Evolutionary conservation across 1,140 invertebrate genomes (phyloP), one percentile per base, ranked within the genome.

Genomic region (Cydia splendana): DNA sequence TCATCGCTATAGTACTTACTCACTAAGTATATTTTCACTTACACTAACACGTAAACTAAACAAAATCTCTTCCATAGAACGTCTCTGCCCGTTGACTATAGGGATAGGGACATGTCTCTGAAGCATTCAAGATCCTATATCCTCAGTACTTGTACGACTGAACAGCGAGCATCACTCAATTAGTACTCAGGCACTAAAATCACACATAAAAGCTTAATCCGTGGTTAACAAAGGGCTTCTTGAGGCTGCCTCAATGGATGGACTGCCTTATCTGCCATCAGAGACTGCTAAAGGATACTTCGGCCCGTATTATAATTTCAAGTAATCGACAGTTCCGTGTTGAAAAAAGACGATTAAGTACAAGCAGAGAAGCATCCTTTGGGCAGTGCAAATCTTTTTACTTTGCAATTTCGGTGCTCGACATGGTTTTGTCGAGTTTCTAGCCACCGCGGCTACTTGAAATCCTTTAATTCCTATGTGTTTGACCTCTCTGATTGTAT

Each of bases 121-220:
- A 57, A 57, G 53, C 15, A n/a, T 18, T n/a, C 18, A 57, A 57
- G n/a, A 57, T 57, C 53, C n/a, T 18, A 18, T 18, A 57, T 18
- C 53, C 53, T 57, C n/a, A 18, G 48, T 51, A 51, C 48, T 51
- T 51, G 0, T 15, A 62, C 12, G 30, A 9, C 13, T 71, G 76
- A 74, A 80, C 74, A 76, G 57, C 51, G 28, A 79, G 65, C 38
- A 78, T 77, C 76, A 79, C 77, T 82, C 51, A 74, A 76, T 73
- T 75, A 38, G 42, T 73, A 82, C 82, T 85, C 65, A 80, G 78
- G 77, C 78, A 76, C 78, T 62, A 81, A 85, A 87, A 86, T 84
- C 82, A 84, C 82, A 84, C 85, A 83, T 88, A 86, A 88, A 80
- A 78, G 81, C 81, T 82, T 82, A 81, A 83, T 82, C 76, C 74